Base-by-base conservation (phyloP, 2,888 invertebrate genomes). In the Hydropsyche betteni region DNA sequence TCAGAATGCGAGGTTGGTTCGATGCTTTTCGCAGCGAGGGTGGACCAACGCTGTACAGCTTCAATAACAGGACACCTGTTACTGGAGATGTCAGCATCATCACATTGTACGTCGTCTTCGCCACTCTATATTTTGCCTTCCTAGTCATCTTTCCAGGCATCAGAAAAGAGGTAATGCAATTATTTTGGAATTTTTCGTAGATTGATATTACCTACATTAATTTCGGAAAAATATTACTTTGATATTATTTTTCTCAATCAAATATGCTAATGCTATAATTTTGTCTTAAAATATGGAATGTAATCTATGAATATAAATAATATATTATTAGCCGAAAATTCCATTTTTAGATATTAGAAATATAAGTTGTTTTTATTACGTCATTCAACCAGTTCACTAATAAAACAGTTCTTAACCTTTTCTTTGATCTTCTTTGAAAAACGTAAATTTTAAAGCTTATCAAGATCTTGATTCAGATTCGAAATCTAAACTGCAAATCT, bases 1-100 rank as follows among this genome's bases (percentile, higher is more conserved):
- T 85, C 83, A 86, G 85, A 86, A 95, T 95, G 95, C 94, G 91
- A 91, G 96, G 96, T 87, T 97, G 96, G 97, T 97, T 97, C 88
- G 97, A 97, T 87, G 96, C 97, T 80, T 98, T 98, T 90, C 94
- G 98, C 84, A 93, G 93, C 88, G 95, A 97, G 89, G 97, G 97
- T 84, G 98, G 96, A 81, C 98, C 98, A 81, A 98, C 98, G 82
- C 91, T 97, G 80, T 99, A 98, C 88, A 94, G 93, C 83, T 95
- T 95, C 88, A 93, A 94, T 86, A 97, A 97, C 88, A 91, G 98
- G 81, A 98, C 98, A 53, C 94, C 98, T 50, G 98, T 98, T 82
- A 95, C 96, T 68, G 96, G 96, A 16, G 99, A 99, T 86, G 93
- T 96, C 75, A 93, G 94, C 53, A 91, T 95, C 81, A 92, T 97